Conservation (phyloP, 2,888 invertebrate genomes). For the Julus scanicus region DNA sequence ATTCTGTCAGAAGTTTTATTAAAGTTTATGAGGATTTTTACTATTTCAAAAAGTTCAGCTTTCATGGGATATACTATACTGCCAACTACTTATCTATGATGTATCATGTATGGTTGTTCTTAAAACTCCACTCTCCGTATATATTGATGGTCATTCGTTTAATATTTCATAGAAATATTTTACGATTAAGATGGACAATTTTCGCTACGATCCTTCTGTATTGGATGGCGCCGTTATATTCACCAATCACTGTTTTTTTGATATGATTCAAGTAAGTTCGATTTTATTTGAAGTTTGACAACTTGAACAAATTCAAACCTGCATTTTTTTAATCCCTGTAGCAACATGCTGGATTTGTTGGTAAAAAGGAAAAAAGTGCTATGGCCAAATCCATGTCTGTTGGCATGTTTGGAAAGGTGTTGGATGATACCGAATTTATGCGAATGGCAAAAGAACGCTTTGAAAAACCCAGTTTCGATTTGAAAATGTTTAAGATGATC, state of each 20-base stretch:
- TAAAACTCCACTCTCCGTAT: background rate
- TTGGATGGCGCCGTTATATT: conserved; percentile 70
- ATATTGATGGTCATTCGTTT: background rate
- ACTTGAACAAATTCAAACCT: background rate
- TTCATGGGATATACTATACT: too few species aligned
- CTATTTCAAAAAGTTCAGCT: too few species aligned
- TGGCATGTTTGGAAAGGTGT: conserved; percentile 42
- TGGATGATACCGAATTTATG: conserved; percentile 48
- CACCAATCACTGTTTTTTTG: conserved; percentile 73
- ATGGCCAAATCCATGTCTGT: conserved; percentile 40
- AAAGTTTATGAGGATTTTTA: too few species aligned
- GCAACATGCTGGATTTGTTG: conserved; percentile 5
- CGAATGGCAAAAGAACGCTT: conserved; percentile 44
- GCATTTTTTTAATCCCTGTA: too few species aligned
- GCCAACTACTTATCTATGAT: too few species aligned
- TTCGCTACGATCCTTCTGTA: conserved; percentile 41
- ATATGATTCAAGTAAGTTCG: conserved; percentile 64
- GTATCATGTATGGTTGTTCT: background rate
- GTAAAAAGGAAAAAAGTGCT: background rate
- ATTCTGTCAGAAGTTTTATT: background rate
- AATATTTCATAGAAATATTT: background rate
- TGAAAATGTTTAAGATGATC: background rate
- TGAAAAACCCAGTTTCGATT: background rate
- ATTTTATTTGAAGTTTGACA: background rate
- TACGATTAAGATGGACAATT: background rate